phyloP scores from a whole-genome alignment of 1,140 invertebrate species.

The Tyrophagus putrescentiae region DNA sequence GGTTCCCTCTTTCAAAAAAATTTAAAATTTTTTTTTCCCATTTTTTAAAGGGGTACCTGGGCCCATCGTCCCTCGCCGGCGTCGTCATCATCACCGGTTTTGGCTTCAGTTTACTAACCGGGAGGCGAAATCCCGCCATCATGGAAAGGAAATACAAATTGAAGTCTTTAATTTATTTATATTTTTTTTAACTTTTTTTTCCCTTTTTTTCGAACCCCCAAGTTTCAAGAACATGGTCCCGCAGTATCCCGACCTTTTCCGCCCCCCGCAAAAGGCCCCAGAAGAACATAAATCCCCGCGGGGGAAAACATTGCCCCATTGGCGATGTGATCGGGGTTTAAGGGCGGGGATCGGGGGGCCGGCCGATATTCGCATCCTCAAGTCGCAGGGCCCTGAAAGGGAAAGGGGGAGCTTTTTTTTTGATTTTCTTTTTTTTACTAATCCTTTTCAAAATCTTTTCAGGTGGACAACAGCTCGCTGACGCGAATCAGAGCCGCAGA shows the following conservation, averaged over 20 bases:
- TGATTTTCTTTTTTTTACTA: no score
- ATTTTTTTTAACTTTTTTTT: no score
- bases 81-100: constrained; percentile 37
- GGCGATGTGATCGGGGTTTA: constrained; percentile 68
- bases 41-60: constrained; percentile 36
- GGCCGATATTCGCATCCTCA: constrained; percentile 63
- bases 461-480: constrained; percentile 58
- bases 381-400: constrained; percentile 57
- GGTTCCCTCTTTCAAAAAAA: no score
- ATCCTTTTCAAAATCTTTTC: no score
- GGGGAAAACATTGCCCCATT: constrained; percentile 49
- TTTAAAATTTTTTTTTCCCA: no score
- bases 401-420: no score
- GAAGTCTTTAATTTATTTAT: no score
- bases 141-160: no score
- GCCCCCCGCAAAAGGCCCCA: constrained; percentile 85
- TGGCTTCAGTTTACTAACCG: constrained; percentile 38
- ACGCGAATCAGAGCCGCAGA: constrained; percentile 55
- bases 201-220: no score
- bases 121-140: constrained; percentile 34
- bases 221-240: constrained; percentile 33
- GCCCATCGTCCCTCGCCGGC: constrained; percentile 33
- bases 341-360: constrained; percentile 65
- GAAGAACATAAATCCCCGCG: constrained; percentile 68
- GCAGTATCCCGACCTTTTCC: constrained; percentile 66